phyloP scores from a whole-genome alignment of 2,797 vertebrate genomes.

The Antennarius maculatus region DNA sequence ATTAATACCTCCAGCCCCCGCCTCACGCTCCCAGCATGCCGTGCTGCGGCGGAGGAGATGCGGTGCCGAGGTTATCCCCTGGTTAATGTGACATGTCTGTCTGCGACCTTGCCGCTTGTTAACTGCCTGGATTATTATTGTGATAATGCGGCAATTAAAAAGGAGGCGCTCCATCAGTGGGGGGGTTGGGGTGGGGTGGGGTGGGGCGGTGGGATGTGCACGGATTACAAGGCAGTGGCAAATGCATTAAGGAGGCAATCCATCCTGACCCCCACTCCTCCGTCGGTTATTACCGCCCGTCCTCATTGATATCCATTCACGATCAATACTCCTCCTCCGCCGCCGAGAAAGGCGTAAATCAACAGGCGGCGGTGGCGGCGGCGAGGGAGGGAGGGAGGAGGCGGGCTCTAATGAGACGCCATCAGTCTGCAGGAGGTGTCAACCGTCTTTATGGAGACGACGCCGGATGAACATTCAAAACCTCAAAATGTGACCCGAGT shows the following conservation, averaged over 20 bases:
- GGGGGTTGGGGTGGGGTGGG: conserved; percentile 22
- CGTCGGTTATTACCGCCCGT: conserved; percentile 59
- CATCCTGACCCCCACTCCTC: conserved; percentile 55
- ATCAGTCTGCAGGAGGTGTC: conserved; percentile 56
- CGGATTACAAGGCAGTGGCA: conserved; percentile 73
- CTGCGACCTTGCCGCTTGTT: conserved; percentile 80
- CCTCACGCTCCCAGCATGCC: conserved; percentile 57
- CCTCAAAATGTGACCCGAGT: too few relatives aligned
- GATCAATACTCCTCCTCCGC: conserved; percentile 70
- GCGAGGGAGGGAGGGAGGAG: conserved; percentile 33
- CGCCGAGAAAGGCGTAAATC: conserved; percentile 64
- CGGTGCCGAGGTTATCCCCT: conserved; percentile 77
- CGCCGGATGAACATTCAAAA: conserved; percentile 23
- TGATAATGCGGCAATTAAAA: conserved; percentile 84
- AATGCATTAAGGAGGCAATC: conserved; percentile 76
- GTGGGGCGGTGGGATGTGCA: conserved; percentile 70
- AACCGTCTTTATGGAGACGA: conserved; percentile 27
- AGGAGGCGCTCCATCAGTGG: conserved; percentile 71
- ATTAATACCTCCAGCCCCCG: conserved; percentile 48
- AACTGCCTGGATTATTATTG: conserved; percentile 82
- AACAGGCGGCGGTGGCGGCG: conserved; percentile 19
- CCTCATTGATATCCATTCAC: conserved; percentile 73
- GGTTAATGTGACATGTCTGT: conserved; percentile 85
- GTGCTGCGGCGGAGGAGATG: conserved; percentile 32
- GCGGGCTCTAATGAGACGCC: conserved; percentile 60